Conservation (phyloP, 2,888 invertebrate genomes). For the Rugalucina vietnamica region DNA sequence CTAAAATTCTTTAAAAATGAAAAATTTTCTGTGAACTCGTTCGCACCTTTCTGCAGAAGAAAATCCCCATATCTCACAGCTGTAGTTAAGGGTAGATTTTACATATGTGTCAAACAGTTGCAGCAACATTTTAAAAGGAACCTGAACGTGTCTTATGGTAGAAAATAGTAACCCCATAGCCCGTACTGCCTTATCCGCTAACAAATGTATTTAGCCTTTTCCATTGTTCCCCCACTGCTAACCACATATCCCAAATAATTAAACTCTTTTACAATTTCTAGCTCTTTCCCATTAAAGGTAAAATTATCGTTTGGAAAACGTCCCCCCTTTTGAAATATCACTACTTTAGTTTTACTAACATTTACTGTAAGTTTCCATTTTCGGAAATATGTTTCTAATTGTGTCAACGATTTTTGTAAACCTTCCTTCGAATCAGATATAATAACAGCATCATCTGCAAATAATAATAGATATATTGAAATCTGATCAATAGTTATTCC, state of each 20-base stretch:
- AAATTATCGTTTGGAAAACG: neutral
- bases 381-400: neutral
- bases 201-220: neutral
- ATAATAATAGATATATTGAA: neutral
- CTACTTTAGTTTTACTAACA: neutral
- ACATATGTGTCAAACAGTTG: neutral
- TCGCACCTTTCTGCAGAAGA: neutral
- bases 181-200: neutral
- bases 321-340: neutral
- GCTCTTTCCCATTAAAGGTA: neutral
- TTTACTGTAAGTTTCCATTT: neutral
- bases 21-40: neutral
- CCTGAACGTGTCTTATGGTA: neutral
- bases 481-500: conserved; percentile 12
- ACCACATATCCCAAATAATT: neutral
- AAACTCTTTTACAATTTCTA: neutral
- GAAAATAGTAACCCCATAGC: neutral
- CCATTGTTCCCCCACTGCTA: neutral
- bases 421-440: neutral
- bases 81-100: neutral
- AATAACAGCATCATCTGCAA: neutral
- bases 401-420: neutral
- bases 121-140: neutral
- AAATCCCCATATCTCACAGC: neutral
- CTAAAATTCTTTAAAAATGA: neutral